A percentile compares a stretch with the other conserved stretches of the same genome.
Evolutionary conservation across 2,797 vertebrate species (phyloP).

Genomic region (Potorous gilbertii): DNA sequence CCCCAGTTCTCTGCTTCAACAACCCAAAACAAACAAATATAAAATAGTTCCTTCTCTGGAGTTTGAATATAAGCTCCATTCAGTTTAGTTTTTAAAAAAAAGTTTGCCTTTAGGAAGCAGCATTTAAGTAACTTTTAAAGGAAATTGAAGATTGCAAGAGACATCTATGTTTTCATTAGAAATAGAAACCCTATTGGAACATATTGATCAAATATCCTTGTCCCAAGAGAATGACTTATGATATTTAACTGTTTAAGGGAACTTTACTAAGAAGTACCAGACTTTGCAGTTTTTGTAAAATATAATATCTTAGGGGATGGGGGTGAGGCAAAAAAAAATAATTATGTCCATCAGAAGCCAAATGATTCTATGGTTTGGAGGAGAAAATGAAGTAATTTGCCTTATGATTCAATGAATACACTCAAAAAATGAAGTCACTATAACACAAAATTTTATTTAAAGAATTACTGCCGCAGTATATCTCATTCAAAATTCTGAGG

Average conservation of each 20-base stretch:
- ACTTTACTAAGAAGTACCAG: background rate
- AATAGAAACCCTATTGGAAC: background rate
- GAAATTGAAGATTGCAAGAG: constrained; percentile 32
- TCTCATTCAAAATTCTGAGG: background rate
- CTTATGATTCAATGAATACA: constrained; percentile 10
- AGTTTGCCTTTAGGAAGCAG: constrained; percentile 35
- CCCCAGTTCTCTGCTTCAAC: background rate
- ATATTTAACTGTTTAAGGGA: constrained; percentile 5
- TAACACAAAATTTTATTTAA: background rate
- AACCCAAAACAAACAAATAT: background rate
- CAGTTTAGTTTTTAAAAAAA: constrained; percentile 2
- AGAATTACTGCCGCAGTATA: background rate
- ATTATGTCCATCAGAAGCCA: background rate
- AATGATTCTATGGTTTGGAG: constrained; percentile 1
- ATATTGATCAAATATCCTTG: background rate
- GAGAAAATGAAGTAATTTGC: constrained; percentile 3
- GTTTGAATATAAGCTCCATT: constrained; percentile 11
- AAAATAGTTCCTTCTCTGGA: constrained; percentile 12
- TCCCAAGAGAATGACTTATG: background rate
- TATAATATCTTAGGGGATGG: background rate
- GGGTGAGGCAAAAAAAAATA: background rate
- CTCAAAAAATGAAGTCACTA: constrained; percentile 22
- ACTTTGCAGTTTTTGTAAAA: background rate
- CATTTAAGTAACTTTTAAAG: constrained; percentile 46
- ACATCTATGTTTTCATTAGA: constrained; percentile 9